Percentiles rank a stretch among this genome's conserved stretches.
These are phyloP conservation scores for Malurus leucopterus DNA, from an alignment of 2,797 vertebrate species.

Conservation along the genomic window DNA sequence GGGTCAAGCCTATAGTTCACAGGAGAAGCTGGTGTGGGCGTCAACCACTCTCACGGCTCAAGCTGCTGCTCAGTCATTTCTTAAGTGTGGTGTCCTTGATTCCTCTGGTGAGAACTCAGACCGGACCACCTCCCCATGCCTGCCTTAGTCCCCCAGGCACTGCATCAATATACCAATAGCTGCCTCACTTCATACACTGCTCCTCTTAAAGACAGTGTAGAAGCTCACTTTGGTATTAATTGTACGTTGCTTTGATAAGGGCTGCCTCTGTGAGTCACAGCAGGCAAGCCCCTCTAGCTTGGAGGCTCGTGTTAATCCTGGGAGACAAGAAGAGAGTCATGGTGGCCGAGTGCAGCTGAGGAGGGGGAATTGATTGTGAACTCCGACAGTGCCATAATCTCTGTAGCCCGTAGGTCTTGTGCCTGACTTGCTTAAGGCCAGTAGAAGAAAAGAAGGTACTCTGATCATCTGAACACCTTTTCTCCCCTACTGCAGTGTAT, in stretches of 20 bases:
- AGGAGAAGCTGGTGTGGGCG: neutral
- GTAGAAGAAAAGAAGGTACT: neutral
- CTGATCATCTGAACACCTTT: neutral
- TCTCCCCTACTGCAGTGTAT: neutral
- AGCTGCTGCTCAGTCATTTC: neutral
- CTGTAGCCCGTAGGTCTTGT: neutral
- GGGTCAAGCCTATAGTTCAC: neutral
- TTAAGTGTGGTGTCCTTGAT: neutral
- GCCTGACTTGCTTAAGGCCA: neutral
- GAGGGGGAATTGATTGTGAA: neutral
- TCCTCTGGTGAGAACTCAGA: neutral
- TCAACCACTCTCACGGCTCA: neutral
- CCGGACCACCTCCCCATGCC: neutral
- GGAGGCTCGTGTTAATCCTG: fast-evolving
- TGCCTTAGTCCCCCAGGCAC: neutral
- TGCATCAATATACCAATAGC: neutral
- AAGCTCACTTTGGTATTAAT: neutral
- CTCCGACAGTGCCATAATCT: neutral
- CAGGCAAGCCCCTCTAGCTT: neutral
- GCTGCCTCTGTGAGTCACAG: neutral
- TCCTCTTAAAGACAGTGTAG: neutral
- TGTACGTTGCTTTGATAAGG: neutral
- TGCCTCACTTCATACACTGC: neutral
- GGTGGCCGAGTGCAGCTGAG: neutral
- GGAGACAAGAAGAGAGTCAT: neutral